Conservation (phyloP, 2,113 vertebrate species). For the Columbina picui region DNA sequence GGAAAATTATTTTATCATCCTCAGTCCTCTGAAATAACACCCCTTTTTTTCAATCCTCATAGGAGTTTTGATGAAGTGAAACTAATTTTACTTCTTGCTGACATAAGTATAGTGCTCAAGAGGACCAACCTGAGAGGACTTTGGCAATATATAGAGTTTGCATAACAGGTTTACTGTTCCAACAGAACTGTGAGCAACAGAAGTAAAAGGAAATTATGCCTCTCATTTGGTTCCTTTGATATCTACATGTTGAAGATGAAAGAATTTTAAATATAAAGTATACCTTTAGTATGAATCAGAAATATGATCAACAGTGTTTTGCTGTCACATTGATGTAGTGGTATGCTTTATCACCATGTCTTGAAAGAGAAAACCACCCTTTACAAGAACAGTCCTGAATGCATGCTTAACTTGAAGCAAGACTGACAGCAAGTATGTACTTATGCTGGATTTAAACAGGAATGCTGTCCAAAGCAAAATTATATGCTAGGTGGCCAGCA, state of each 20-base stretch:
- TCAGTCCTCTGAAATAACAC: background rate
- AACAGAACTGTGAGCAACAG: background rate
- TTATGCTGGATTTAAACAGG: background rate
- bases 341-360: background rate
- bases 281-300: background rate
- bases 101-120: background rate
- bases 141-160: background rate
- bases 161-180: background rate
- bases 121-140: background rate
- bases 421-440: background rate
- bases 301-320: background rate
- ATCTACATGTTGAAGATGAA: background rate
- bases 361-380: background rate
- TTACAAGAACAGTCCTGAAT: background rate
- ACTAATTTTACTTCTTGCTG: background rate
- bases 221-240: background rate
- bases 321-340: background rate
- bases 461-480: conserved; percentile 29
- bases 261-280: background rate
- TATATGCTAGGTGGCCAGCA: background rate
- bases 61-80: conserved; percentile 5
- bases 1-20: background rate
- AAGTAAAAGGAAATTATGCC: background rate
- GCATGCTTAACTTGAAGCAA: background rate
- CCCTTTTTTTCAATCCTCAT: background rate